Percentiles rank a stretch among this genome's conserved stretches.
Conservation (phyloP, 1,140 invertebrate genomes). For the Zaprionus inermis region DNA sequence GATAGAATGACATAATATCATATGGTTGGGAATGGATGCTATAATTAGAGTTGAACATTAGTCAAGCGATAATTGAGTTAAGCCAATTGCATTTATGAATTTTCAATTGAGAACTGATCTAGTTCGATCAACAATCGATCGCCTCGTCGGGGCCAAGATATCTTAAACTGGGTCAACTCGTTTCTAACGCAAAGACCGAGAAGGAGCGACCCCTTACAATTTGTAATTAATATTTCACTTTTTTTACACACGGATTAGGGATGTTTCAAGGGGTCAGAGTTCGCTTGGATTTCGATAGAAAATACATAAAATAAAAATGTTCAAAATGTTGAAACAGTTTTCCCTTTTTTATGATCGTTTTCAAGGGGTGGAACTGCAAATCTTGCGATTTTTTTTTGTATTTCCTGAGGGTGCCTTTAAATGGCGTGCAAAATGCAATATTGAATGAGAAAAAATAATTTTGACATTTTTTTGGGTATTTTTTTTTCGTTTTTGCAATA, state of each 20-base stretch:
- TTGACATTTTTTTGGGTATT: conserved; percentile 56
- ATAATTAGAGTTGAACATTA: conserved; percentile 34
- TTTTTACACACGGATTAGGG: conserved; percentile 33
- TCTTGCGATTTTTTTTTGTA: conserved; percentile 16
- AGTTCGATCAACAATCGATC: conserved; percentile 23
- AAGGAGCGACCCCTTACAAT: conserved; percentile 30
- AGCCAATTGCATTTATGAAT: conserved; percentile 33
- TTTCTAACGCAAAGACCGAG: conserved; percentile 9
- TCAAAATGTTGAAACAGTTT: conserved; percentile 37
- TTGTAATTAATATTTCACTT: conserved; percentile 65
- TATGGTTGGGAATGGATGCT: conserved; percentile 9
- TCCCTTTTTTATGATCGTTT: conserved; percentile 26
- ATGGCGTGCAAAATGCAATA: conserved; percentile 75
- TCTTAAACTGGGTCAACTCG: conserved; percentile 28
- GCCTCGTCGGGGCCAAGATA: background rate
- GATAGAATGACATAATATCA: conserved; percentile 42
- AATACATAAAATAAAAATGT: conserved; percentile 61
- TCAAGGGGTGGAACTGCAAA: conserved; percentile 54
- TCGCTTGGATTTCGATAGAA: conserved; percentile 43
- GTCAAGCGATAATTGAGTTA: conserved; percentile 35
- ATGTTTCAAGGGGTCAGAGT: conserved; percentile 67
- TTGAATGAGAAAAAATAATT: conserved; percentile 51
- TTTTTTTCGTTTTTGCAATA: conserved; percentile 38
- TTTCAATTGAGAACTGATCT: conserved; percentile 33
- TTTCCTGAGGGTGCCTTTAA: conserved; percentile 33